Evolutionary conservation across 2,113 vertebrate species (phyloP), one percentile per base, ranked within the genome.

Genomic region (Channa argus): DNA sequence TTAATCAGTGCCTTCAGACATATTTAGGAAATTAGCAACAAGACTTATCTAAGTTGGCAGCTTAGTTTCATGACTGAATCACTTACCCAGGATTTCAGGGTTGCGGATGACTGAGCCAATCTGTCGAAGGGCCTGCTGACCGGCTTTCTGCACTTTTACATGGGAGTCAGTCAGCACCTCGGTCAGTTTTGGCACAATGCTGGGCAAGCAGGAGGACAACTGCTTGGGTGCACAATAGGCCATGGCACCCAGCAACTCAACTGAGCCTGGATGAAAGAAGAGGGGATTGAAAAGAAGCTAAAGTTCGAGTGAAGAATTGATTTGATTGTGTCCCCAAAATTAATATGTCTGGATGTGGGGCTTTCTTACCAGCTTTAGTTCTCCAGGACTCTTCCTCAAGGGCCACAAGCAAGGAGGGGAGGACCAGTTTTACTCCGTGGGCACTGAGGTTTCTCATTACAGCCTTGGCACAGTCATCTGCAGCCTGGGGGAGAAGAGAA

Each of bases 361-460:
- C 14, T 7, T 15, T 13, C 75, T 72, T 85, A 99, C 98, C 98
- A 60, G 98, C 97, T 96, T 99, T 99, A 50, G 98, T 99, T 75
- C 98, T 94, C 98, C 98, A 99, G 8, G 98, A 99, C 68, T 99
- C 98, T 82, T 99, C 97, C 89, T 99, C 97, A 8, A 99, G 93
- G 3, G 98, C 98, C 3, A 98, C 95, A 59, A 99, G 86, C 71
- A 99, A 92, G 0, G 98, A 99, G 1, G 98, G 98, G 55, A 99
- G 94, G 53, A 99, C 98, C 86, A 99, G 93, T 91, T 99, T 99
- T 83, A 99, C 98, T 0, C 98, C 98, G 0, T 99, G 98, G 85
- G 98, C 97, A 76, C 98, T 99, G 80, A 99, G 86, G 90, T 99
- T 99, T 83, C 97, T 97, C 98, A 99, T 99, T 86, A 99, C 98